Base-by-base conservation (phyloP, 23 tunicate genomes). In the Styela plicata region DNA sequence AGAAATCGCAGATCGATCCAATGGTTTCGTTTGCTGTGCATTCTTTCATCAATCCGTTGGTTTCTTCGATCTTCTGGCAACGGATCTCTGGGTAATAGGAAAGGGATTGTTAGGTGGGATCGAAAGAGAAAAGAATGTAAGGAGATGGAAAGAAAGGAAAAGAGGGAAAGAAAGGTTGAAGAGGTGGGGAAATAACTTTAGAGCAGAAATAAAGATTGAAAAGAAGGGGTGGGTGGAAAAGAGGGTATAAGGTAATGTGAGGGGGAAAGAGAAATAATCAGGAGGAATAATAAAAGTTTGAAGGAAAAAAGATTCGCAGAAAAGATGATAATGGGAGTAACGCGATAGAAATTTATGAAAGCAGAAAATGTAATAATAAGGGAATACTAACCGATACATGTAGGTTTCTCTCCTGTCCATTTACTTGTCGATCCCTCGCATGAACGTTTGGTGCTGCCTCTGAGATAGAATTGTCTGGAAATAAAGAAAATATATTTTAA, bases 1-100 rank as follows among this genome's bases (percentile, higher is more conserved):
- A 74, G 7, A 90, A 64, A 65, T 90, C 89, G 52, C 96, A 90
- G 24, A 57, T 34, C 0, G 96, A 90, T 2, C 89, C 89, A 33
- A 90, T 63, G 17, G 27, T 80, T 30, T 76, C 32, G n/a, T 25
- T 28, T 74, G 81, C 64, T 21, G 80, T 74, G 74, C 96, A 90
- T 31, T 74, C 83, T 28, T 67, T 63, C 16, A 61, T 28, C 37
- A 75, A 82, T 33, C 68, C 33, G 19, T 67, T 31, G 25, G 30
- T 30, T 16, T 68, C 31, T 22, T 37, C 29, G 23, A 85, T 80
- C 63, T 21, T 36, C 29, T 85, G 80, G 70, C 94, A 89, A 21
- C 71, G 62, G 24, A 85, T 80, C 30, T 35, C 94, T 89, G 83
- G 25, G n/a, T 52, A 28, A 83, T 44, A 52, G 52, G 21, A 61